Percentiles rank a stretch among this genome's conserved stretches.
Conservation (phyloP, 1,140 invertebrate genomes). For the Drosophila athabasca region DNA sequence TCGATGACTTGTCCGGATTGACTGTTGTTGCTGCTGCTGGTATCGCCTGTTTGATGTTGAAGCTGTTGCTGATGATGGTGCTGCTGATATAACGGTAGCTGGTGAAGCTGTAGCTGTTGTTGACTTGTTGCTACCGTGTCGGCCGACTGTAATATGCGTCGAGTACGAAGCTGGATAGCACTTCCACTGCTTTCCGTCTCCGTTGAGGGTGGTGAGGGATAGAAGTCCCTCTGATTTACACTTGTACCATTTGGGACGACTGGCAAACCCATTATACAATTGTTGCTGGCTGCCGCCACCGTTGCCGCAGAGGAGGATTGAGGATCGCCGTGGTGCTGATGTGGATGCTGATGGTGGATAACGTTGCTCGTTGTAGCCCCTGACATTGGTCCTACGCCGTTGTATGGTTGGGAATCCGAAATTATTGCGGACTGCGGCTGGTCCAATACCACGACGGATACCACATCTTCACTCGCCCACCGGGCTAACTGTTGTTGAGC, state of each 20-base stretch:
- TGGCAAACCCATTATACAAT: slow-evolving; percentile 78
- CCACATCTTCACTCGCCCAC: slow-evolving; percentile 94
- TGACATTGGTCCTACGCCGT: slow-evolving; percentile 80
- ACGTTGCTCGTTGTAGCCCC: slow-evolving; percentile 77
- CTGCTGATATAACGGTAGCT: slow-evolving; percentile 58
- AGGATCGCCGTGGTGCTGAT: slow-evolving; percentile 83
- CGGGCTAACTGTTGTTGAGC: slow-evolving; percentile 95
- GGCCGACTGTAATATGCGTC: slow-evolving; percentile 68
- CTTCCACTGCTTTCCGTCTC: slow-evolving; percentile 84
- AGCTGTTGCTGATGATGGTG: slow-evolving; percentile 65
- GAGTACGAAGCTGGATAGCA: slow-evolving; percentile 79
- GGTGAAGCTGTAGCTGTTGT: slow-evolving; percentile 52
- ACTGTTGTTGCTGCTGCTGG: slow-evolving; percentile 84
- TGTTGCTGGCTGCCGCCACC: slow-evolving; percentile 68
- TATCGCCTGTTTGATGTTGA: slow-evolving; percentile 76
- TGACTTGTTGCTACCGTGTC: slow-evolving; percentile 63
- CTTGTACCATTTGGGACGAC: slow-evolving; percentile 83
- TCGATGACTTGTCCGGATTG: slow-evolving; percentile 83
- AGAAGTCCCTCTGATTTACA: slow-evolving; percentile 84
- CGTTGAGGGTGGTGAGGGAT: slow-evolving; percentile 84
- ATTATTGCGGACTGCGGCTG: slow-evolving; percentile 81
- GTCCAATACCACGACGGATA: slow-evolving; percentile 86
- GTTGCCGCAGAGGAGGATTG: slow-evolving; percentile 76
- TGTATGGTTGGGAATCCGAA: slow-evolving; percentile 83
- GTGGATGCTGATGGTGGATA: slow-evolving; percentile 79